phyloP scores from a whole-genome alignment of 2,113 vertebrate species.

The Oriolus oriolus region DNA sequence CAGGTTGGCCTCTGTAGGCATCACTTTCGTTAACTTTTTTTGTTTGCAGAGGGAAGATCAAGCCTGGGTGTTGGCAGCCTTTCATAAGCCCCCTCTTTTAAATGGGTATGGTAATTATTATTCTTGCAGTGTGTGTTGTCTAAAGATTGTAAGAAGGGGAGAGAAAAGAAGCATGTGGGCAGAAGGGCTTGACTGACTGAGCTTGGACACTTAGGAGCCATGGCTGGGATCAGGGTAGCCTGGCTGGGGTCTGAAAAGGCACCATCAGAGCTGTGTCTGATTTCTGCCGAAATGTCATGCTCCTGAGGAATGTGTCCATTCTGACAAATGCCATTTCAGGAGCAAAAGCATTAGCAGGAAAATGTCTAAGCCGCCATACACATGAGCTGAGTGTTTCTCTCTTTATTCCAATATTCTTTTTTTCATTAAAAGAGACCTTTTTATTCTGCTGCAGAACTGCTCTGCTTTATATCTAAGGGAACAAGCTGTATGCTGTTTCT shows the following conservation, averaged over 20 bases:
- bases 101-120: background rate
- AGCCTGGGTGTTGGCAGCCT: fast-evolving
- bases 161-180: no score
- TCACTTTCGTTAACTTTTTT: background rate
- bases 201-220: background rate
- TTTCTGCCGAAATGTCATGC: background rate
- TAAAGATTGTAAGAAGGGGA: background rate
- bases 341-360: background rate
- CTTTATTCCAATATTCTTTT: background rate
- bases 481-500: background rate
- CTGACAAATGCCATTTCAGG: background rate
- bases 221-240: background rate
- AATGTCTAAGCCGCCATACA: background rate
- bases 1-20: no score
- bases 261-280: background rate
- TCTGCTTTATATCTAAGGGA: conserved; percentile 36
- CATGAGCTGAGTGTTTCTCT: background rate
- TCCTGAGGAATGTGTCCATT: background rate
- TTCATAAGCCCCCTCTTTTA: background rate
- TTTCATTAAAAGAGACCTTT: background rate
- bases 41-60: background rate
- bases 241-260: background rate
- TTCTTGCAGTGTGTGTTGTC: background rate
- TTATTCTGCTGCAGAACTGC: background rate
- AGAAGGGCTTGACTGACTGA: background rate